Conservation (phyloP, 2,113 vertebrate genomes). For the Sinocyclocheilus grahami region DNA sequence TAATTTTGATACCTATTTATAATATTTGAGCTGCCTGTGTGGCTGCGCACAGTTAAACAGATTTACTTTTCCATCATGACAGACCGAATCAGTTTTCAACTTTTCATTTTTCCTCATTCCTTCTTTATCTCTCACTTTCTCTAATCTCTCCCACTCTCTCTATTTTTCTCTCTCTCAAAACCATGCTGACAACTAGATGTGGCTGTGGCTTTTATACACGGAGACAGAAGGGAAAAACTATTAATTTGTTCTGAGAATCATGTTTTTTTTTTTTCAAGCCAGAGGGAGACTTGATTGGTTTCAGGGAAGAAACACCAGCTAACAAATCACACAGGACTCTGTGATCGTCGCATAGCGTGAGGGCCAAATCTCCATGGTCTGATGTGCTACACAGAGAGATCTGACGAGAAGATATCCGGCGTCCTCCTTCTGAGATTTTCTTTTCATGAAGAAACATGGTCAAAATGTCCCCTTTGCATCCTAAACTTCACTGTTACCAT, state of each 20-base stretch:
- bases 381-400: conserved; percentile 21
- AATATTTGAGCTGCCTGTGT: background rate
- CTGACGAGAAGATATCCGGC: conserved; percentile 35
- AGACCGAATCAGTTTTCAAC: background rate
- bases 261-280: conserved; percentile 3
- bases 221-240: background rate
- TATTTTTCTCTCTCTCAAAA: conserved; percentile 2
- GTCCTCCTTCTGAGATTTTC: background rate
- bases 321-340: conserved; percentile 41
- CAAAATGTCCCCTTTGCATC: background rate
- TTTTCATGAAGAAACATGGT: background rate
- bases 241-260: background rate
- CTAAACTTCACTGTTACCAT: conserved; percentile 5
- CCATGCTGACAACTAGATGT: conserved; percentile 1
- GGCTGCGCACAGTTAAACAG: background rate
- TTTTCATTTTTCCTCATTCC: background rate
- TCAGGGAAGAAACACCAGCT: conserved; percentile 41
- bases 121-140: conserved; percentile 3
- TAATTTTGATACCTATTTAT: background rate
- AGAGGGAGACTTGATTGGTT: conserved; percentile 47
- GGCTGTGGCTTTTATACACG: conserved; percentile 34
- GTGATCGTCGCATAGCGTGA: background rate
- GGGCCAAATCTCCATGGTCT: conserved; percentile 27
- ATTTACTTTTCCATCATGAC: background rate
- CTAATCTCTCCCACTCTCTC: background rate